phyloP scores from a whole-genome alignment of 2,113 vertebrate species.

The Rhipidura dahli region DNA sequence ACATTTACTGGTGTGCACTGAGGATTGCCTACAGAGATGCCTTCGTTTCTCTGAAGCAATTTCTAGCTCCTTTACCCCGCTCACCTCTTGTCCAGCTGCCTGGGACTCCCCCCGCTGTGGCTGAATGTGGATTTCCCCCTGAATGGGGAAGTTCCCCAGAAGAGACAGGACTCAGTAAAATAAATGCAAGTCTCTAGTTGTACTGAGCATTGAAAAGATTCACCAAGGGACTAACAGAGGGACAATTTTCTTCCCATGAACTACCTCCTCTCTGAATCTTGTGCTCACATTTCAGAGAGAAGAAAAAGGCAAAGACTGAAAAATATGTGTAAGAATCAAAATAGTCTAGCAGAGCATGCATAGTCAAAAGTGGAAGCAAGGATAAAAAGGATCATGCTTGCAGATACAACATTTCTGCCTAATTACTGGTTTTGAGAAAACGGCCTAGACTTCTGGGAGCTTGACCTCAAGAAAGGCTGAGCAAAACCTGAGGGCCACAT shows the following conservation, averaged over 20 bases:
- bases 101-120: slow-evolving; percentile 35
- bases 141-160: slow-evolving; percentile 43
- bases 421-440: neutral
- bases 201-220: neutral
- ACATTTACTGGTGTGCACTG: neutral
- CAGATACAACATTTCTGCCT: neutral
- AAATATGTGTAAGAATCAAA: neutral
- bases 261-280: neutral
- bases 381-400: neutral
- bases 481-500: neutral
- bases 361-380: neutral
- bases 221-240: neutral
- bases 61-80: neutral
- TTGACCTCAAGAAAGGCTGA: neutral
- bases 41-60: neutral
- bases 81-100: slow-evolving; percentile 6
- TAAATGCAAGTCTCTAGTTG: neutral
- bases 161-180: neutral
- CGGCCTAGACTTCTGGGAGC: neutral
- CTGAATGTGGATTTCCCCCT: slow-evolving; percentile 52
- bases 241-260: neutral
- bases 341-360: neutral
- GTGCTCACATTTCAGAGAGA: neutral
- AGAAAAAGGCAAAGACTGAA: neutral
- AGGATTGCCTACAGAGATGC: neutral